Evolutionary conservation across 2,113 vertebrate species (phyloP).

Genomic region (Nothocercus nigrocapillus): DNA sequence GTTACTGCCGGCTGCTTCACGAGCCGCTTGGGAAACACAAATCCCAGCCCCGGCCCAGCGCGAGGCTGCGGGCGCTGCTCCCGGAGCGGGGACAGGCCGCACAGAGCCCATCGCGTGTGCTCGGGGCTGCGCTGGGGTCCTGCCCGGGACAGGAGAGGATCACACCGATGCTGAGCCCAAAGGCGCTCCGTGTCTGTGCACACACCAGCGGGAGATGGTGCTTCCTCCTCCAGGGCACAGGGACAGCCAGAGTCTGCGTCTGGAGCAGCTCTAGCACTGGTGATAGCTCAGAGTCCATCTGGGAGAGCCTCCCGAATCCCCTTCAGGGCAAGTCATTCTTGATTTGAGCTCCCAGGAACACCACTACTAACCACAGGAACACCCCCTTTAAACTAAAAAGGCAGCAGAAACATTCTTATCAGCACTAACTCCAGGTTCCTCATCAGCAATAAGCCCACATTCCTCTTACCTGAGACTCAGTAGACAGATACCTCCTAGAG

Average conservation of each 20-base stretch:
- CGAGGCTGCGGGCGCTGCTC: no score
- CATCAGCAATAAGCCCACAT: neutral
- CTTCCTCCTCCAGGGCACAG: neutral
- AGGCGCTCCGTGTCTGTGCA: neutral
- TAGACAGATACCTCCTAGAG: neutral
- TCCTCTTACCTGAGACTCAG: constrained; percentile 48
- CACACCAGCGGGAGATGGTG: rapidly evolving
- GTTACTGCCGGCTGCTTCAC: neutral
- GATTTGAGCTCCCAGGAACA: neutral
- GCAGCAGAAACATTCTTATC: neutral
- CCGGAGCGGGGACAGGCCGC: no score
- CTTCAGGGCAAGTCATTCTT: neutral
- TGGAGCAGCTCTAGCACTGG: neutral
- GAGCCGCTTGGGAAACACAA: neutral
- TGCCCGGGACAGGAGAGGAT: neutral
- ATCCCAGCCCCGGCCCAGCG: rapidly evolving
- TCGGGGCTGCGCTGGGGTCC: no score
- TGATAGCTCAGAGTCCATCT: neutral
- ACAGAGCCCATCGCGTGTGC: no score
- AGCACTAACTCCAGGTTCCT: neutral
- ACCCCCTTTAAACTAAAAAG: rapidly evolving
- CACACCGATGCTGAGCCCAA: rapidly evolving
- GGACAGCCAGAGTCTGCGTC: neutral
- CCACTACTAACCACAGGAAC: rapidly evolving
- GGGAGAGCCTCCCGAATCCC: neutral